These are phyloP conservation scores for Cyclopterus lumpus DNA, from an alignment of 2,797 vertebrate genomes.

Conservation along the genomic window DNA sequence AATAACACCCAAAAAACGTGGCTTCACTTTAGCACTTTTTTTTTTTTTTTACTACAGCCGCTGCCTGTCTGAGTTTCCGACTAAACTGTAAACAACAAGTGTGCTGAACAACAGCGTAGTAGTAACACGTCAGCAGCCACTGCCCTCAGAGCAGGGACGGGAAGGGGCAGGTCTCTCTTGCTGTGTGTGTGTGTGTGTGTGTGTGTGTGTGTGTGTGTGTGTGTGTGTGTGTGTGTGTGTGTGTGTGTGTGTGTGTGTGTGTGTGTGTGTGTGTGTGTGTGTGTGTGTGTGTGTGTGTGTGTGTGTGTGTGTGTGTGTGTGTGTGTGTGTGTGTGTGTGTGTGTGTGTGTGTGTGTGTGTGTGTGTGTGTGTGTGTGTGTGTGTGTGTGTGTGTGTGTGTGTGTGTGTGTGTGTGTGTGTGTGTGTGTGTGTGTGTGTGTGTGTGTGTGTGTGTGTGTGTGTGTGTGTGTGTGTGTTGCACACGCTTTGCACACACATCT, in stretches of 20 bases:
- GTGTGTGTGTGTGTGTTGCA: neutral
- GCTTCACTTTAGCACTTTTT: slow-evolving; percentile 10
- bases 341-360: slow-evolving; percentile 3
- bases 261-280: neutral
- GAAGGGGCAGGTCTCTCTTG: slow-evolving; percentile 61
- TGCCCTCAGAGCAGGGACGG: slow-evolving; percentile 69
- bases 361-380: neutral
- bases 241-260: neutral
- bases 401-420: neutral
- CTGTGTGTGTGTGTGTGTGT: neutral
- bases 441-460: slow-evolving; percentile 1
- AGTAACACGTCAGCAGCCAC: slow-evolving; percentile 88
- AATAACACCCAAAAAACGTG: neutral
- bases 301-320: slow-evolving; percentile 3
- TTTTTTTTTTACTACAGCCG: slow-evolving; percentile 42
- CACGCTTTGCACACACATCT: slow-evolving; percentile 25
- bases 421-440: neutral
- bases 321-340: neutral
- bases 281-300: neutral
- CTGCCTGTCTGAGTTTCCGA: slow-evolving; percentile 61
- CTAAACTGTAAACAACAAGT: slow-evolving; percentile 81
- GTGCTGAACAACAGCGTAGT: slow-evolving; percentile 82
- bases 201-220: slow-evolving; percentile 1
- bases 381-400: neutral
- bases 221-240: neutral